phyloP scores from a whole-genome alignment of 2,113 vertebrate genomes.

The Toxotes jaculatrix region DNA sequence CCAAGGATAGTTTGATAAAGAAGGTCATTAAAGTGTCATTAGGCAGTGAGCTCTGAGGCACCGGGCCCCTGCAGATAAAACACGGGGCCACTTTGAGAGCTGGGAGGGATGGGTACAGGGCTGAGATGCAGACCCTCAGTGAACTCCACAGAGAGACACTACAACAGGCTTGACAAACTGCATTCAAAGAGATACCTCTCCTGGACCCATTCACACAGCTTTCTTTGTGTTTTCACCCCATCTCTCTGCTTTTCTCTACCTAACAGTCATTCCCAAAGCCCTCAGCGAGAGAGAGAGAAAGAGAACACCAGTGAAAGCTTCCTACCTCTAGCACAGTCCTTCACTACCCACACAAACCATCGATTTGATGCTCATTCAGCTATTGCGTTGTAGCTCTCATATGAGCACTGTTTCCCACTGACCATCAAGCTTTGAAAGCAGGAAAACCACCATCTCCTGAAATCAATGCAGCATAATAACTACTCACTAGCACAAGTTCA shows the following conservation, averaged over 20 bases:
- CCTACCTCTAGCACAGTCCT: constrained; percentile 13
- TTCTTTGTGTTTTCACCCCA: constrained; percentile 27
- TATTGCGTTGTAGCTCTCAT: constrained; percentile 12
- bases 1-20: constrained; percentile 78
- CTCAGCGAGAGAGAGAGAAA: constrained; percentile 18
- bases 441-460: constrained; percentile 23
- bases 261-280: constrained; percentile 25
- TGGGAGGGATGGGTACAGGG: constrained; percentile 1
- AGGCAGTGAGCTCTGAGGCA: constrained; percentile 69
- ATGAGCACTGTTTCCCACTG: constrained; percentile 11
- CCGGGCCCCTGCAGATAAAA: constrained; percentile 72
- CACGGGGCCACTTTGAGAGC: constrained; percentile 66
- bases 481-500: constrained; percentile 26
- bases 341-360: constrained; percentile 52
- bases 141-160: constrained; percentile 24
- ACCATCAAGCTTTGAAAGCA: constrained; percentile 33
- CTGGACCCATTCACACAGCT: constrained; percentile 1
- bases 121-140: constrained; percentile 9
- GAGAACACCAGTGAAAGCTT: constrained; percentile 42
- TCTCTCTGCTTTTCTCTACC: constrained; percentile 12
- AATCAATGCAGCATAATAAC: constrained; percentile 52
- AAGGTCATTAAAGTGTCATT: constrained; percentile 84
- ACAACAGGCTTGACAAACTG: constrained; percentile 4
- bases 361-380: constrained; percentile 37
- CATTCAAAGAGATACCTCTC: constrained; percentile 1